Conservation (phyloP, 2,113 vertebrate genomes). For the Psammodynastes pulverulentus region DNA sequence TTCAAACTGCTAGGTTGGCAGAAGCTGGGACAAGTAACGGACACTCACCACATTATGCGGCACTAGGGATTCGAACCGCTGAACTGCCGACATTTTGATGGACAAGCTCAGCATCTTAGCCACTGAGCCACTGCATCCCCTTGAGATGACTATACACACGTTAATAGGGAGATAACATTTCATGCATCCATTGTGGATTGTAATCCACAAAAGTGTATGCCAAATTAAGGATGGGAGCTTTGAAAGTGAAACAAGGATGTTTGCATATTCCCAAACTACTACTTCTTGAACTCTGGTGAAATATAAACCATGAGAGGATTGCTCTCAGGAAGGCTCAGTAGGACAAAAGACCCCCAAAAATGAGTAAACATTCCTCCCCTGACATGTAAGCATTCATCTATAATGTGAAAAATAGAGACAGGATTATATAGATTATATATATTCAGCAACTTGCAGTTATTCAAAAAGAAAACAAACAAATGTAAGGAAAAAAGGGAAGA, state of each 20-base stretch:
- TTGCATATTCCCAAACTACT: not conserved
- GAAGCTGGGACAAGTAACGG: too few species aligned
- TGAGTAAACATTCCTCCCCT: not conserved
- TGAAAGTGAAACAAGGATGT: not conserved
- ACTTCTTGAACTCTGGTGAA: not conserved
- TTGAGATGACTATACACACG: not conserved
- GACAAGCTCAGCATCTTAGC: too few species aligned
- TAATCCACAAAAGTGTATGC: not conserved
- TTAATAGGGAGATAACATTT: not conserved
- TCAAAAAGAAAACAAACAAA: not conserved
- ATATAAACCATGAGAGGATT: not conserved
- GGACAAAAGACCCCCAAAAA: not conserved
- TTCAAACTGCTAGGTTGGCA: too few species aligned
- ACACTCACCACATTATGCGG: too few species aligned
- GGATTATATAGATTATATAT: not conserved
- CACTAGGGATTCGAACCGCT: too few species aligned
- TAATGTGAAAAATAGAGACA: too few species aligned
- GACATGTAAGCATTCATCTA: not conserved
- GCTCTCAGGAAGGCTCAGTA: not conserved
- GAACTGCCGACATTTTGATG: too few species aligned
- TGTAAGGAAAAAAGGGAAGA: not conserved
- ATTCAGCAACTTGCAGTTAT: not conserved
- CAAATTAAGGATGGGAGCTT: not conserved
- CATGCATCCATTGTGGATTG: not conserved
- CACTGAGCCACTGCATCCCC: too few species aligned